Percentiles rank a stretch among this genome's conserved stretches.
Evolutionary conservation across 2,113 vertebrate species (phyloP).

Genomic region (Microcebus lehilahytsara): DNA sequence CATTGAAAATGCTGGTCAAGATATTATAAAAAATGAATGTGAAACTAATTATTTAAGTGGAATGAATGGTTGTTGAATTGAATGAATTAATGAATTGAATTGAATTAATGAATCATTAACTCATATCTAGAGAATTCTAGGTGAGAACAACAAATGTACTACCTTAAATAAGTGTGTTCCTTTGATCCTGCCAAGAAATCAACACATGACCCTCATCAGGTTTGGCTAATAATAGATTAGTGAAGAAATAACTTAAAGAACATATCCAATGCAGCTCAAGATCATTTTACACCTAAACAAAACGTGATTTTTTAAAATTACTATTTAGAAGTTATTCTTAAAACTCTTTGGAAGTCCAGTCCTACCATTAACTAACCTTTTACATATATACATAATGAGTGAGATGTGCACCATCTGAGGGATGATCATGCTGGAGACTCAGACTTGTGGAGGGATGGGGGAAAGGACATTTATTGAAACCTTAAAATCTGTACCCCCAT

Average conservation of each 20-base stretch:
- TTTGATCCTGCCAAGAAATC: conserved; percentile 35
- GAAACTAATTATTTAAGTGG: conserved; percentile 8
- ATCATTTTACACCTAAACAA: conserved; percentile 4
- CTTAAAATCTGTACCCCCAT: no score
- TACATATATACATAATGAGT: background rate
- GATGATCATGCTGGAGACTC: no score
- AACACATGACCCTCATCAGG: background rate
- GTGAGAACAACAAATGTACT: background rate
- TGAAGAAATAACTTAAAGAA: conserved; percentile 43
- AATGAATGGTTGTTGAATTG: background rate
- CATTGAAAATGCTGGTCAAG: background rate
- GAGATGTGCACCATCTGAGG: no score
- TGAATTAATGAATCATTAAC: no score
- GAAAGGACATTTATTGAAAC: no score
- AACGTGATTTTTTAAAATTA: background rate
- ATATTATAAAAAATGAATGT: conserved; percentile 8
- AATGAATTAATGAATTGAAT: no score
- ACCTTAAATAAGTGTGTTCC: conserved; percentile 3
- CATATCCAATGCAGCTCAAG: background rate
- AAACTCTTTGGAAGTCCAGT: conserved; percentile 19
- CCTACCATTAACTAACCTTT: background rate
- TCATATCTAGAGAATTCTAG: background rate
- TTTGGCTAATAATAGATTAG: conserved; percentile 29
- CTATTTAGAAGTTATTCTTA: background rate
- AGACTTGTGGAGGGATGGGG: no score